phyloP scores from a whole-genome alignment of 2,797 vertebrate genomes.

The Mus minutoides region DNA sequence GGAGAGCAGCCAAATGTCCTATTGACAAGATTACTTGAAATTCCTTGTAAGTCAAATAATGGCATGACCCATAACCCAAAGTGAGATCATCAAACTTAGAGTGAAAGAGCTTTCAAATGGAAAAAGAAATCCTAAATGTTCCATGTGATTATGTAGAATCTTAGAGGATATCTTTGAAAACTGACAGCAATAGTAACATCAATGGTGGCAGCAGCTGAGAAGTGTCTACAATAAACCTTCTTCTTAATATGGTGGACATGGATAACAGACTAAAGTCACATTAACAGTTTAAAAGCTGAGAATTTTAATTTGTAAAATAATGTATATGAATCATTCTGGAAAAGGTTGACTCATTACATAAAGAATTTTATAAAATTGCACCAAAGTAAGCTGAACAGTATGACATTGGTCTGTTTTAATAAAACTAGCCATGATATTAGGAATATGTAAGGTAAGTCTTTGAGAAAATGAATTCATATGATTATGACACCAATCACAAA shows the following conservation, averaged over 20 bases:
- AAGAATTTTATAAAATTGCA: not conserved
- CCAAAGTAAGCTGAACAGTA: not conserved
- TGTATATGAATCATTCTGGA: not conserved
- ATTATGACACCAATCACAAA: not conserved
- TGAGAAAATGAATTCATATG: not conserved
- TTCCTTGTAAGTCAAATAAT: not conserved
- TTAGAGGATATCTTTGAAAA: not conserved
- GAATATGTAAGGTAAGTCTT: not conserved
- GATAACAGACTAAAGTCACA: not conserved
- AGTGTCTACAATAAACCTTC: not conserved
- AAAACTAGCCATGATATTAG: not conserved
- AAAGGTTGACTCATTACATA: not conserved
- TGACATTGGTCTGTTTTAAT: not conserved
- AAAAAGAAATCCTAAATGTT: not conserved
- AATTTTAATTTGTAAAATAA: not conserved
- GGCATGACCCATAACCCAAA: not conserved
- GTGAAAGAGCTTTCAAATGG: not conserved
- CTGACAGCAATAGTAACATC: not conserved
- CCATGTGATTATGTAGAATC: not conserved
- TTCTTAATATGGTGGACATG: not conserved
- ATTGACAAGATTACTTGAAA: not conserved
- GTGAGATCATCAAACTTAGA: not conserved
- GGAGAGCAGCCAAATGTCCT: not conserved
- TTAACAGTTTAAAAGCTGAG: not conserved
- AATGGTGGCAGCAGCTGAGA: not conserved